Base-by-base conservation (phyloP, 2,888 invertebrate genomes). In the Cheilosia grossa region DNA sequence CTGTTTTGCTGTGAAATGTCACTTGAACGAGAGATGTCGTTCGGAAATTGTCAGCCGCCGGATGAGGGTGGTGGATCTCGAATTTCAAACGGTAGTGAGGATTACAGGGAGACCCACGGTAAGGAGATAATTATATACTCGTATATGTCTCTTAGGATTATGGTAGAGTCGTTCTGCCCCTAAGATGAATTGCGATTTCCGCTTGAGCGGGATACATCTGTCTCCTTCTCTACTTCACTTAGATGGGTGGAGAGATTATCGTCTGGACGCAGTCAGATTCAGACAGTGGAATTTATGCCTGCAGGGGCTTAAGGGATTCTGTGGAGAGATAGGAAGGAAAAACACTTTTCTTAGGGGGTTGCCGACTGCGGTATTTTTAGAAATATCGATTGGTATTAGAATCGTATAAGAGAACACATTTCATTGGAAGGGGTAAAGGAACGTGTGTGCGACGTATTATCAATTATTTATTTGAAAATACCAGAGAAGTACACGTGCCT, bases 261-360 rank as follows among this genome's bases (percentile, higher is more conserved):
- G 72, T 79, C 79, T 79, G 70, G 63, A 51, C 33, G 15, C 42
- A 30, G 70, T 56, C 49, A 63, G 63, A 56, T 58, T 24, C 64
- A 79, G 79, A 58, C 42, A 47, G n/a, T 27, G 30, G 17, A 40
- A 63, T 21, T 21, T 33, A 15, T 37, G 49, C 49, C 47, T 54
- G 19, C 21, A 21, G 13, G 30, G 40, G 40, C 27, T 42, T 40
- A 15, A 33, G 49, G 9, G 30, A 47, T 67, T 67, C 42, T 54
- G 1, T 17, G 5, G 9, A 63, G 40, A 30, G 9, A 30, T 30
- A 30, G 33, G 9, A 1, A 13, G 13, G 13, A 37, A 37, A 30
- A 54, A 33, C n/a, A 24, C 19, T 47, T 47, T 47, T 17, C 47
- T 9, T 10, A 19, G 17, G 17, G 47, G 47, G 19, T 17, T 44